Base-by-base conservation (phyloP, 2,888 invertebrate species). In the Pammene fasciana region DNA sequence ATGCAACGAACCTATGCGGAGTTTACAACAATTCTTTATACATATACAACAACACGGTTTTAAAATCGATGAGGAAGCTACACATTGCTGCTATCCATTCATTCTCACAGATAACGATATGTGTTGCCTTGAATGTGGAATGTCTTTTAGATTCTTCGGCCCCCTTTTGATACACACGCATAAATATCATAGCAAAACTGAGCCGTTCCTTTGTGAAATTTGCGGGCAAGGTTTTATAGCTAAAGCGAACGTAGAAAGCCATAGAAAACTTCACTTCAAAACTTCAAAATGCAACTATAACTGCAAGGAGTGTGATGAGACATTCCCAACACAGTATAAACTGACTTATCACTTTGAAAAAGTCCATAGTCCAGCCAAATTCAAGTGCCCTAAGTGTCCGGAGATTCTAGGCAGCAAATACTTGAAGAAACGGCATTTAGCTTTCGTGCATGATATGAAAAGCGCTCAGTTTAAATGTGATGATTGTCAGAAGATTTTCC, bases 151-250 rank as follows among this genome's bases (percentile, higher is more conserved):
- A 43, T 88, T 84, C 57, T 89, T 87, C 50, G 82, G 82, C 0
- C 77, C 82, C 0, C 70, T 89, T 0, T 62, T 87, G 0, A 72
- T 75, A 0, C 89, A 89, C 43, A 76, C 78, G 0, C 77, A 85
- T 45, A 82, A 79, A 60, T 77, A 75, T 16, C 86, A 86, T 43
- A 84, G 80, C 26, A 82, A 77, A 11, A 75, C 79, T 11, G 78
- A 79, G 10, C 75, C 79, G 0, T 82, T 80, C 55, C 57, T 85
- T 0, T 88, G 88, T 65, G 86, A 87, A 14, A 75, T 82, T 0
- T 88, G 92, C 45, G 92, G 92, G 0, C 83, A 86, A 65, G 85
- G 83, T 0, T 92, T 90, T 62, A 76, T 85, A 0, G 81, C 82
- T 0, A 86, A 84, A 18, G 74, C 76, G 0, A 84, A 86, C 48